A percentile compares a stretch with the other conserved stretches of the same genome.
Conservation (phyloP, 2,888 invertebrate genomes). For the Pandemis cinnamomeana region DNA sequence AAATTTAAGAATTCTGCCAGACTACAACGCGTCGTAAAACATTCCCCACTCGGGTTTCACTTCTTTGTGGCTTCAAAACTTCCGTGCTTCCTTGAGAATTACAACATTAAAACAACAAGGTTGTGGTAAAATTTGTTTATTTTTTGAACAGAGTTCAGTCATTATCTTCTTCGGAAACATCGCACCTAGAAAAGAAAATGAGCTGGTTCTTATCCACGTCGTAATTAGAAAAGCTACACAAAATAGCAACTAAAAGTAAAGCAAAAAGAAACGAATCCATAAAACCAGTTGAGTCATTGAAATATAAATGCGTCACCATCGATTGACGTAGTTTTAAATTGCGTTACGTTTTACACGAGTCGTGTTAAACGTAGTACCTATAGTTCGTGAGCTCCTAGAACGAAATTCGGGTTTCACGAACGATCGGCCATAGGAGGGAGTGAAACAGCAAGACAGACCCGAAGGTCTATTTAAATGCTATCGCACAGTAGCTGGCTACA, state of each 20-base stretch:
- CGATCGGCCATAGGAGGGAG: too few relatives aligned
- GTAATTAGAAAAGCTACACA: background rate
- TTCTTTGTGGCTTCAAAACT: slow-evolving; percentile 11
- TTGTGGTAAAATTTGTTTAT: background rate
- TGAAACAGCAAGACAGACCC: too few relatives aligned
- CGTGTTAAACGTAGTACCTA: too few relatives aligned
- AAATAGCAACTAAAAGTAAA: background rate
- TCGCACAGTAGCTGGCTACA: too few relatives aligned
- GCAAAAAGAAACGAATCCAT: too few relatives aligned
- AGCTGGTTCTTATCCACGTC: background rate
- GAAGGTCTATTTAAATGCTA: too few relatives aligned
- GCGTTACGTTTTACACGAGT: too few relatives aligned
- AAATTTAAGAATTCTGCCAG: slow-evolving; percentile 53
- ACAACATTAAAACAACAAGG: slow-evolving; percentile 8
- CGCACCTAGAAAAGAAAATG: slow-evolving; percentile 10
- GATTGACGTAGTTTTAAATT: too few relatives aligned
- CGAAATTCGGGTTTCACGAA: too few relatives aligned
- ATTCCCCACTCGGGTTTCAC: slow-evolving; percentile 18
- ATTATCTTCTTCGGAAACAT: background rate
- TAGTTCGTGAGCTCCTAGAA: too few relatives aligned
- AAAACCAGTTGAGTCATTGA: too few relatives aligned
- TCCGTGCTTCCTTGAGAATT: background rate
- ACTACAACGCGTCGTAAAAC: slow-evolving; percentile 40
- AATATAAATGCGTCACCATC: too few relatives aligned
- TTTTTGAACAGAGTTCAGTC: background rate